phyloP scores from a whole-genome alignment of 1,140 invertebrate genomes.

The Drosophila simulans region DNA sequence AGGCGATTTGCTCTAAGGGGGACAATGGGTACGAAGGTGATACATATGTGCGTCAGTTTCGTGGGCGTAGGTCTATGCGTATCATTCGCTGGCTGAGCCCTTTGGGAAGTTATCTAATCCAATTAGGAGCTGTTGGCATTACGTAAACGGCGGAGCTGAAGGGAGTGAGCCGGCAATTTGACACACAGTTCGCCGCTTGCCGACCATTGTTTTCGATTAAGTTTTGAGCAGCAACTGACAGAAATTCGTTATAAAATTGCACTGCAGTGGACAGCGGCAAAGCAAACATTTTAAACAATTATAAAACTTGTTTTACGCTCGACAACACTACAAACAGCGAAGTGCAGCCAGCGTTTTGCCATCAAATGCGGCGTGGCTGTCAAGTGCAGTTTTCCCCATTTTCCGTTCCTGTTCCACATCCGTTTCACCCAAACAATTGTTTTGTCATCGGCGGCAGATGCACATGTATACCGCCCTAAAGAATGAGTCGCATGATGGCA shows the following conservation, averaged over 20 bases:
- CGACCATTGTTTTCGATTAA: conserved; percentile 70
- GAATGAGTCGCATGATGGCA: neutral
- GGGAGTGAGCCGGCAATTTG: conserved; percentile 29
- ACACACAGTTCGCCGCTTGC: conserved; percentile 47
- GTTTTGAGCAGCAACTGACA: conserved; percentile 79
- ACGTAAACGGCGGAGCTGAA: conserved; percentile 47
- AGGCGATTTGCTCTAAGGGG: conserved; percentile 47
- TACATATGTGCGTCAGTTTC: conserved; percentile 46
- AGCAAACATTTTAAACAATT: conserved; percentile 81
- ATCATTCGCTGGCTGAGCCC: conserved; percentile 55
- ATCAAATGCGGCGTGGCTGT: conserved; percentile 78
- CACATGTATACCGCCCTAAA: conserved; percentile 1
- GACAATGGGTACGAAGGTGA: conserved; percentile 50
- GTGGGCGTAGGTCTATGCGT: conserved; percentile 26
- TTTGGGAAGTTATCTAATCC: conserved; percentile 79
- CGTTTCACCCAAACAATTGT: conserved; percentile 40
- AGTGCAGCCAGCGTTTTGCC: conserved; percentile 78
- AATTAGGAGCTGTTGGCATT: conserved; percentile 74
- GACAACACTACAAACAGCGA: conserved; percentile 68
- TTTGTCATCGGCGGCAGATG: conserved; percentile 36
- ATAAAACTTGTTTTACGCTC: conserved; percentile 82
- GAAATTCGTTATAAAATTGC: conserved; percentile 81
- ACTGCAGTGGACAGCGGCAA: conserved; percentile 64
- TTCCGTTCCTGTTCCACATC: conserved; percentile 9
- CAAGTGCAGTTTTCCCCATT: conserved; percentile 65